Evolutionary conservation across 1,140 invertebrate genomes (phyloP), one percentile per base, ranked within the genome.

Genomic region (Pseudomyrmex flavicornis): DNA sequence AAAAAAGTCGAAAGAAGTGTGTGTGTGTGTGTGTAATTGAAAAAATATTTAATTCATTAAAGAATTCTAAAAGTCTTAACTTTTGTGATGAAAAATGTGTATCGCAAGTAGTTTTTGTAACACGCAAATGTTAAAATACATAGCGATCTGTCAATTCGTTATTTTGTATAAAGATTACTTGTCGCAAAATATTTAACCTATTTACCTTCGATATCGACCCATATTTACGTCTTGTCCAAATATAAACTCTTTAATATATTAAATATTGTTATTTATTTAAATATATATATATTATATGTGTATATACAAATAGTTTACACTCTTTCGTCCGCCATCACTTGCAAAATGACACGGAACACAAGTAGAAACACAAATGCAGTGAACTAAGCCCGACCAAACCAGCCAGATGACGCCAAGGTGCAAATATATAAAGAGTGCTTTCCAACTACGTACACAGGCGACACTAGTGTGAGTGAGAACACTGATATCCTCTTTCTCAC

Each of bases 121-220:
- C 68, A 22, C 20, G 15, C 68, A 20, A 35, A 13, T 15, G 5
- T 44, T 13, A 61, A 15, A 46, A 8, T 22, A 58, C 15, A 10
- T 58, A 58, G 52, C 26, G 69, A 2, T 58, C 26, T 1, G n/a
- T 17, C 54, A 10, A 73, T 0, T 17, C 10, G 26, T 44, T 13
- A 8, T 15, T 59, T 22, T 8, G 48, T 22, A 15, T 22, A 22
- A 44, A 22, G 35, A 5, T 44, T 59, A 35, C 10, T 80, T 26
- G 8, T 5, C 15, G 9, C 8, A 69, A 10, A 10, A 77, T 54
- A 22, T 13, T 44, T 22, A 15, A 52, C 26, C 10, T 56, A 62
- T 59, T 85, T 80, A 91, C 91, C 91, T 92, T 22, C 91, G 90
- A 26, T 91, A 91, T 10, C 91, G 91, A 58, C 91, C 91, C 91